A percentile compares a stretch with the other conserved stretches of the same genome.
Conservation (phyloP, 2,113 vertebrate species). For the Cavia aperea region DNA sequence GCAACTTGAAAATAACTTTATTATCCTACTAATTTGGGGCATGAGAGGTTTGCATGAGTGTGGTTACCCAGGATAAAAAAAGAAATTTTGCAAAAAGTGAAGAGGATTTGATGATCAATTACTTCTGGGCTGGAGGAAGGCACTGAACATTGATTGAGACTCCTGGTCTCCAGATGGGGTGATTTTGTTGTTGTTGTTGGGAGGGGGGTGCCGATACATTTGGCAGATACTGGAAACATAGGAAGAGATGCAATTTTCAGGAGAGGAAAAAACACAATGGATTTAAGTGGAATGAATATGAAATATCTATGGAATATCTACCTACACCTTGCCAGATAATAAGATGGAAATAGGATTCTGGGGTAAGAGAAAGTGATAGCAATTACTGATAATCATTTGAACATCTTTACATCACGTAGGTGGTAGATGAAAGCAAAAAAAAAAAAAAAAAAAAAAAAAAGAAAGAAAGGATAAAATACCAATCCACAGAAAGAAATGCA, state of each 20-base stretch:
- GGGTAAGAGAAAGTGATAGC: slow-evolving; percentile 8
- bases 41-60: not conserved
- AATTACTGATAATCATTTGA: slow-evolving; percentile 39
- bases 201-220: not conserved
- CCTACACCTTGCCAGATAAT: slow-evolving; percentile 34
- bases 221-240: not conserved
- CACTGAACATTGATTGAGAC: not conserved
- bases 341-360: slow-evolving; percentile 33
- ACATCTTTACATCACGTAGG: slow-evolving; percentile 18
- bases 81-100: not conserved
- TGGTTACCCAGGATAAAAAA: not conserved
- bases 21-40: slow-evolving; percentile 67
- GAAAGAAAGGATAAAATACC: not conserved
- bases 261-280: not conserved
- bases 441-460: not conserved
- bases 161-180: not conserved
- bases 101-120: not conserved
- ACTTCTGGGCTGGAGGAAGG: not conserved
- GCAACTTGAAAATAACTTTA: slow-evolving; percentile 73
- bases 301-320: slow-evolving; percentile 22
- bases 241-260: not conserved
- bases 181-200: not conserved
- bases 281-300: slow-evolving; percentile 21
- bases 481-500: not conserved
- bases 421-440: slow-evolving; percentile 23